Evolutionary conservation across 2,797 vertebrate genomes (phyloP).

Genomic region (Pitangus sulphuratus): DNA sequence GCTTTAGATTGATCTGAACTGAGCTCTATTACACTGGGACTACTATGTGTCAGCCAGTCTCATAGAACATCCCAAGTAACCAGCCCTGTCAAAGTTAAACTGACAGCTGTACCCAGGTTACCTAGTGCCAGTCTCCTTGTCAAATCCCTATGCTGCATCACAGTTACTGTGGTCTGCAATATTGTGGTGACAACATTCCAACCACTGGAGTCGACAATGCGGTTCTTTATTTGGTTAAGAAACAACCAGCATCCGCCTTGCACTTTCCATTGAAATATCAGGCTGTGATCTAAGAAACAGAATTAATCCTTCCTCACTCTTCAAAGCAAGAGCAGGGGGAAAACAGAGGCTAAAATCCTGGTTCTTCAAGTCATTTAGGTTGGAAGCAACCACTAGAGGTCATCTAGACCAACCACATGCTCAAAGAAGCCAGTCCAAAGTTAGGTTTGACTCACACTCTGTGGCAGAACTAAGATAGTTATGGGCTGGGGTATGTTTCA

Average conservation of each 20-base stretch:
- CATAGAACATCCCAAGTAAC: background rate
- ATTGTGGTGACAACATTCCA: fast-evolving
- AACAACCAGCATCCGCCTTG: background rate
- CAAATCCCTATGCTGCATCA: background rate
- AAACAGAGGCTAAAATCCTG: background rate
- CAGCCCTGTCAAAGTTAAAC: background rate
- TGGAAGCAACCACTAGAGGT: background rate
- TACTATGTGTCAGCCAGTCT: fast-evolving
- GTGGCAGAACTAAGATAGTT: background rate
- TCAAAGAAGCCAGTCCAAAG: background rate
- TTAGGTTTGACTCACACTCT: background rate
- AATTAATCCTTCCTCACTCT: background rate
- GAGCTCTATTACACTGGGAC: background rate
- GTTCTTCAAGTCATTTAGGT: background rate
- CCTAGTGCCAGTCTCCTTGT: background rate
- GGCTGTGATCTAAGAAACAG: background rate
- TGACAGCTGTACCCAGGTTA: background rate
- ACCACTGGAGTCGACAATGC: fast-evolving
- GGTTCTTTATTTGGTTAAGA: background rate
- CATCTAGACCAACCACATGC: background rate
- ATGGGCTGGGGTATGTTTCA: fast-evolving
- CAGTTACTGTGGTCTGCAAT: background rate
- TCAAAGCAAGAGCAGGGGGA: background rate
- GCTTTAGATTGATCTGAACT: background rate
- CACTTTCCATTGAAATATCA: background rate